Base-by-base conservation (phyloP, 2,113 vertebrate genomes). In the Antigone vipio region DNA sequence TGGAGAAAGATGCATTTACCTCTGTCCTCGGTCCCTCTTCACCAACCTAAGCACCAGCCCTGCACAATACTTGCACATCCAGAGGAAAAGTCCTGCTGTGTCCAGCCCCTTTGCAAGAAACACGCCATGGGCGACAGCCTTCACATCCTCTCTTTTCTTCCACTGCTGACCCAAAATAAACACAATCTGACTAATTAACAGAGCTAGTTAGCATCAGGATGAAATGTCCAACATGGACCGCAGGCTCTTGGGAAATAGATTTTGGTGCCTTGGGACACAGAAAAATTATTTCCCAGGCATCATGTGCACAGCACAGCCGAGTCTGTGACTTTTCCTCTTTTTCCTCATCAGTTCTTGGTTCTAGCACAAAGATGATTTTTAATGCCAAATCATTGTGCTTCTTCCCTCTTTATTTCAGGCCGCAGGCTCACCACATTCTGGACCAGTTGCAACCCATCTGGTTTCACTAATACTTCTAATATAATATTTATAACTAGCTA, bases 311-410 rank as follows among this genome's bases (percentile, higher is more conserved):
- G 50, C 83, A 69, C 58, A 77, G 76, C 27, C 3, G 0, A 56
- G 35, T 95, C 30, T 91, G 89, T 55, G 89, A 89, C 66, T 95
- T 85, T 59, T 96, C n/a, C 60, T 96, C 90, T 68, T 96, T 96
- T 85, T 60, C 74, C 32, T 91, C 81, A 56, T 79, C 86, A 69
- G 49, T 66, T 35, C 42, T 92, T 85, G 74, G 73, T 95, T 93
- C 74, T 76, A 35, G 34, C 89, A 95, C 82, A 94, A 89, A 68
- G 77, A 95, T 78, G 62, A 79, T 76, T 94, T 96, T 85, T 85
- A 82, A 88, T 93, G 97, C 94, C 96, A 97, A 95, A 95, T 91
- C 89, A 96, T 96, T 97, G 96, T 96, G 84, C 93, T 95, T 89
- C 95, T 94, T 94, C 74, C 52, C 84, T 91, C 91, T 93, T 95